Percentiles rank a stretch among this genome's conserved stretches.
phyloP scores from a whole-genome alignment of 2,797 vertebrate species.

The Melanotaenia parkinsoni region DNA sequence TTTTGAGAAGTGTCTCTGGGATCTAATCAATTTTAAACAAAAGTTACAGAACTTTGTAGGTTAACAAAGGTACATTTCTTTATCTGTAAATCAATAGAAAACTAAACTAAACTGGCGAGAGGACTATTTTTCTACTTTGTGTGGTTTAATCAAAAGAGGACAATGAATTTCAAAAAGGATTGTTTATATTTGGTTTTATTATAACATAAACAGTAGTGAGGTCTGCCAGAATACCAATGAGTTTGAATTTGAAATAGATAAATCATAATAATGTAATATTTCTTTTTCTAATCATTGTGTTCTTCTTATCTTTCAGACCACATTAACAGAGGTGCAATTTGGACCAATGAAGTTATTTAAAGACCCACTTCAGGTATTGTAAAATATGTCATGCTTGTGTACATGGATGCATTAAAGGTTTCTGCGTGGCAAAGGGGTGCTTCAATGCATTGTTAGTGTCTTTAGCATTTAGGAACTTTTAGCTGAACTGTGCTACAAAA shows the following conservation, averaged over 20 bases:
- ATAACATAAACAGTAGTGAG: neutral
- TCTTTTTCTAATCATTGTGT: slow-evolving; percentile 43
- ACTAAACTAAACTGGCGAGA: neutral
- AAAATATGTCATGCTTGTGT: slow-evolving; percentile 42
- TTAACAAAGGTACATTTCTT: neutral
- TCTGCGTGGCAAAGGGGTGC: slow-evolving; percentile 11
- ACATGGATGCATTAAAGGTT: slow-evolving; percentile 30
- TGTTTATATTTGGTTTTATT: neutral
- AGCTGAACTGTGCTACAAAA: slow-evolving; percentile 17
- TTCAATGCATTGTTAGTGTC: slow-evolving; percentile 20
- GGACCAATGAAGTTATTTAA: slow-evolving; percentile 98
- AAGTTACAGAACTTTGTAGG: too few species aligned
- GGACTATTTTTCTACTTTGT: neutral
- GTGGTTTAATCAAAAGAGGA: slow-evolving; percentile 2
- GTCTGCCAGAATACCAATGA: neutral
- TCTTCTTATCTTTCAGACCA: slow-evolving; percentile 85
- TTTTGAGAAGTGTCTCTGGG: too few species aligned
- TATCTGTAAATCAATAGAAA: neutral
- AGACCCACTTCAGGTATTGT: slow-evolving; percentile 96
- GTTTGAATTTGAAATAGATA: neutral
- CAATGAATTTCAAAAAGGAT: neutral
- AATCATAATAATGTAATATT: slow-evolving; percentile 9
- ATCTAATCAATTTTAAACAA: too few species aligned
- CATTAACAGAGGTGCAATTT: slow-evolving; percentile 93
- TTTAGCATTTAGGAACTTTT: slow-evolving; percentile 29